A percentile compares a stretch with the other conserved stretches of the same genome.
phyloP scores from a whole-genome alignment of 1,140 invertebrate species.

The Phenacoccus solenopsis region DNA sequence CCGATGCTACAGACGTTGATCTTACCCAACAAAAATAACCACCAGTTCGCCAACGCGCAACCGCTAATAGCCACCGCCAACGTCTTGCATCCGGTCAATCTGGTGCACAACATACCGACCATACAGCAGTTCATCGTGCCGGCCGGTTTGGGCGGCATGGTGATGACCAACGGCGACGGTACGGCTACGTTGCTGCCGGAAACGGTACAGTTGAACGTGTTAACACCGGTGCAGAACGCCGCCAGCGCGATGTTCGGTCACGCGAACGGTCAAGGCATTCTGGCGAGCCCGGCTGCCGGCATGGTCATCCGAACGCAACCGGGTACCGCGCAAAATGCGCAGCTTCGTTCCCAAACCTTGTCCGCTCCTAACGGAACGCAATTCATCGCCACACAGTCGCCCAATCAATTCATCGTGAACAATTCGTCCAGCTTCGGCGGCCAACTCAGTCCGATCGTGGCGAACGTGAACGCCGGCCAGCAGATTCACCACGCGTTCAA shows the following conservation, averaged over 20 bases:
- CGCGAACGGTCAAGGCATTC: constrained; percentile 45
- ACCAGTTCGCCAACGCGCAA: constrained; percentile 28
- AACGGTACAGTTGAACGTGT: constrained; percentile 57
- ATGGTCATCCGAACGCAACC: constrained; percentile 55
- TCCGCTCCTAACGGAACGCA: constrained; percentile 21
- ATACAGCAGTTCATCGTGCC: constrained; percentile 73
- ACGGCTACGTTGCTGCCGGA: constrained; percentile 52
- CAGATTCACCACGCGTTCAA: constrained; percentile 18
- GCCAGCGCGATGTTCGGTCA: constrained; percentile 36
- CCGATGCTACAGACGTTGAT: constrained; percentile 48
- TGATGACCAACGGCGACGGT: constrained; percentile 52
- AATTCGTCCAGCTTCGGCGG: constrained; percentile 48
- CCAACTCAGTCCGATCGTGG: constrained; percentile 61
- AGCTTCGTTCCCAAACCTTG: constrained; percentile 19
- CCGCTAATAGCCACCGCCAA: constrained; percentile 36
- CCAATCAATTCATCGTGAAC: constrained; percentile 60
- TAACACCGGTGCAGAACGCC: constrained; percentile 55
- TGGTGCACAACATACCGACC: constrained; percentile 61
- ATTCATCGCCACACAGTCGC: constrained; percentile 36
- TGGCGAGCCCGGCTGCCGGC: constrained; percentile 48
- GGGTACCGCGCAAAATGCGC: constrained; percentile 18
- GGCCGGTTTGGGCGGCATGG: constrained; percentile 60
- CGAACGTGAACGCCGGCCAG: constrained; percentile 54
- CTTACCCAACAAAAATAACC: constrained; percentile 51
- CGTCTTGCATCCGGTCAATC: constrained; percentile 63